These are phyloP conservation scores for Geophilus truncorum DNA, from an alignment of 2,888 invertebrate genomes.

Conservation along the genomic window DNA sequence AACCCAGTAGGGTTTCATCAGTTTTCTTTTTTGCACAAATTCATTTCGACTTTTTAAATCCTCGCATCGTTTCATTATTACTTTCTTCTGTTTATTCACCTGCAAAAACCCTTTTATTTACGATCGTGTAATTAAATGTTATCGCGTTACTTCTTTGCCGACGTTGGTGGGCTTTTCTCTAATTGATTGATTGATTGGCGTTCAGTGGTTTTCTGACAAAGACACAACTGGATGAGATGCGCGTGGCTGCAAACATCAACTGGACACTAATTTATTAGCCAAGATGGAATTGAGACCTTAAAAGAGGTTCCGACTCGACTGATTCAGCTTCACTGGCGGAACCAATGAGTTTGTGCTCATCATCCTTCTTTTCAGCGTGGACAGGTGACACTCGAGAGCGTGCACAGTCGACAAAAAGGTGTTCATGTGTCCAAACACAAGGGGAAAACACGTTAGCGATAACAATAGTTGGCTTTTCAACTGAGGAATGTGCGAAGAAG, in stretches of 20 bases:
- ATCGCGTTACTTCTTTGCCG: not conserved
- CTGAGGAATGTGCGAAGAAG: too few relatives aligned
- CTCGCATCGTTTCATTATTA: not conserved
- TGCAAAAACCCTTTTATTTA: too few relatives aligned
- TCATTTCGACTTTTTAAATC: too few relatives aligned
- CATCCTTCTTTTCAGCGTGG: not conserved
- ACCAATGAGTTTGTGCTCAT: not conserved
- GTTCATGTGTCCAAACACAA: not conserved
- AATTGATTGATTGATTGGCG: constrained; percentile 3
- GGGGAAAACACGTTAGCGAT: not conserved
- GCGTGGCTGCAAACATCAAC: not conserved
- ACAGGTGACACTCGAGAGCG: not conserved
- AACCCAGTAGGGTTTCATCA: not conserved
- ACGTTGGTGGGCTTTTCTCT: not conserved
- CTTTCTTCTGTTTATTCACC: not conserved
- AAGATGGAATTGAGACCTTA: not conserved
- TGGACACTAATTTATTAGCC: constrained; percentile 1
- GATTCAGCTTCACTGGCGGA: not conserved
- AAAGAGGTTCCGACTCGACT: not conserved
- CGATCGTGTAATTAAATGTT: not conserved
- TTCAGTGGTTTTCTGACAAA: not conserved
- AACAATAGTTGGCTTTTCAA: not conserved
- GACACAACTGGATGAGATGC: not conserved
- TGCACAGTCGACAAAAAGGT: not conserved
- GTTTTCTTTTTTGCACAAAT: too few relatives aligned